Conservation (phyloP, 2,888 invertebrate species). For the Eumerus sabulonum region DNA sequence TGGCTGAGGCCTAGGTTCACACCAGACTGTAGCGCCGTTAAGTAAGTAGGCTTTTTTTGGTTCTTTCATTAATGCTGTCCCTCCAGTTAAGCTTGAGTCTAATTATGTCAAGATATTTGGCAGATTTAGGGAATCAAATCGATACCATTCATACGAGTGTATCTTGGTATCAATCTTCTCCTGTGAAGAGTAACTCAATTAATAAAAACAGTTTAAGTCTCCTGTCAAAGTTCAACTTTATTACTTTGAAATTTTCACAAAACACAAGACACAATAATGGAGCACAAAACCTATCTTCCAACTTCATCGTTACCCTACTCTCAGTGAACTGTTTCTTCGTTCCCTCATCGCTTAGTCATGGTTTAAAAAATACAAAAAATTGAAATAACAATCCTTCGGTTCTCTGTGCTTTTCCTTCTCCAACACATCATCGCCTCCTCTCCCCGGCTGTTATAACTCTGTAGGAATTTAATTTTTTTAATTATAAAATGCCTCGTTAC, state of each 20-base stretch:
- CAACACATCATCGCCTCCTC: slow-evolving; percentile 39
- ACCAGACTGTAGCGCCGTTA: too few species aligned
- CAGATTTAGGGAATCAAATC: too few species aligned
- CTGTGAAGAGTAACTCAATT: too few species aligned
- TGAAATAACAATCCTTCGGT: background rate
- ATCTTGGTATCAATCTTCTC: too few species aligned
- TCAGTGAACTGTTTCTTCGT: slow-evolving; percentile 21
- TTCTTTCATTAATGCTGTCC: too few species aligned
- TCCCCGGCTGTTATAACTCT: background rate
- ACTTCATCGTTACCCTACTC: slow-evolving; percentile 18
- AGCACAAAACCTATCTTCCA: slow-evolving; percentile 29
- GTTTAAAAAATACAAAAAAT: background rate
- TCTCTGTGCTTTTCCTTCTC: slow-evolving; percentile 14
- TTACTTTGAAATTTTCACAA: slow-evolving; percentile 43
- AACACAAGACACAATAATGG: slow-evolving; percentile 45
- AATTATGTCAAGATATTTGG: too few species aligned
- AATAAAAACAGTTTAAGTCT: too few species aligned
- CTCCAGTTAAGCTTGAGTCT: too few species aligned
- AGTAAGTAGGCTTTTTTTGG: too few species aligned
- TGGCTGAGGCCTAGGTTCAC: too few species aligned
- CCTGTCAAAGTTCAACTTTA: slow-evolving; percentile 58
- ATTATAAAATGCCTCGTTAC: slow-evolving; percentile 59
- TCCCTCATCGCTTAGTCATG: background rate
- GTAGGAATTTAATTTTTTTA: slow-evolving; percentile 45
- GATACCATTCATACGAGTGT: too few species aligned